phyloP scores from a whole-genome alignment of 2,888 invertebrate species.

The Trilocha varians region DNA sequence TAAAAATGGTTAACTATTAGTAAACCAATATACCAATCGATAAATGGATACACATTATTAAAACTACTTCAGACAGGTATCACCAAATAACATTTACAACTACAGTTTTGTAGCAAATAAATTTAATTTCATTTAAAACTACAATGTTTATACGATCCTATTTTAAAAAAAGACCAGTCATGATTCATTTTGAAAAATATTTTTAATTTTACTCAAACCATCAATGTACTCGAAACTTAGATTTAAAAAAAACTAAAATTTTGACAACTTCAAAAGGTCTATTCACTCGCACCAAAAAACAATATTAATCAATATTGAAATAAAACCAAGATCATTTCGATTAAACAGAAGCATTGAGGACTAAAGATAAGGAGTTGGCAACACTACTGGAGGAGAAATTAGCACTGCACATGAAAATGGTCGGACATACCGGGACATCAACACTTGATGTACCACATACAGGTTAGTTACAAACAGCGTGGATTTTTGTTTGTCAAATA shows the following conservation, averaged over 20 bases:
- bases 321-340: background rate
- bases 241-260: background rate
- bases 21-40: no score
- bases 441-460: constrained; percentile 46
- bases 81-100: no score
- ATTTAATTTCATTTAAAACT: no score
- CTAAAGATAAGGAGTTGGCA: constrained; percentile 91
- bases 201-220: constrained; percentile 25
- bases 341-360: constrained; percentile 82
- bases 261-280: no score
- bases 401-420: constrained; percentile 83
- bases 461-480: constrained; percentile 26
- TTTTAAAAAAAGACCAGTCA: no score
- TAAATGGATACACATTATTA: no score
- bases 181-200: constrained; percentile 13
- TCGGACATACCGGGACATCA: constrained; percentile 75
- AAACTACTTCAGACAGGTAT: no score
- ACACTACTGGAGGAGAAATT: constrained; percentile 91
- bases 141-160: constrained; percentile 16
- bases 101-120: no score
- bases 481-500: background rate
- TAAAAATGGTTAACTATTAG: no score
- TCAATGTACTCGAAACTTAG: no score
- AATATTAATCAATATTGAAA: background rate
- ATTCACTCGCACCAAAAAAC: background rate